A percentile compares a stretch with the other conserved stretches of the same genome.
phyloP scores from a whole-genome alignment of 2,888 invertebrate species.

The Harpalus rubripes region DNA sequence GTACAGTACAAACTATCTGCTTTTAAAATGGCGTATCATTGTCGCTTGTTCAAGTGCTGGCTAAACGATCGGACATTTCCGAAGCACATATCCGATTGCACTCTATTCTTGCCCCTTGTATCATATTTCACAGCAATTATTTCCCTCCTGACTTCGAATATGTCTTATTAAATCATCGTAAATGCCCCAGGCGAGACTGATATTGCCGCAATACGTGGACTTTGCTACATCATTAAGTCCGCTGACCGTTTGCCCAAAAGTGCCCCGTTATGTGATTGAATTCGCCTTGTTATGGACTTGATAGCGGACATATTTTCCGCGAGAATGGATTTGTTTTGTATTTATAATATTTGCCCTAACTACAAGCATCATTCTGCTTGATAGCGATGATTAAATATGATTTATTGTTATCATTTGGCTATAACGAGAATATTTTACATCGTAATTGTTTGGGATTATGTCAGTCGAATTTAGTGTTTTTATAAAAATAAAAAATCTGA shows the following conservation, averaged over 20 bases:
- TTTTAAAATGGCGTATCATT: constrained; percentile 22
- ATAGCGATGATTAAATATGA: constrained; percentile 8
- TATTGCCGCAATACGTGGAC: constrained; percentile 34
- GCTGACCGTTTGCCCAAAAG: constrained; percentile 15
- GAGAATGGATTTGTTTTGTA: constrained; percentile 4
- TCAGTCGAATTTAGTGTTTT: too few species aligned
- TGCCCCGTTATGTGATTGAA: constrained; percentile 27
- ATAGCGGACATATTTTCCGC: constrained; percentile 21
- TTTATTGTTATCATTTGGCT: background rate
- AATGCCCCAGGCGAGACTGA: constrained; percentile 23
- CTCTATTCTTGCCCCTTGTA: constrained; percentile 62
- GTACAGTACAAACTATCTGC: background rate
- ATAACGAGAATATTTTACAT: too few species aligned
- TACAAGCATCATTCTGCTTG: background rate
- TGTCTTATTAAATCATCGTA: constrained; percentile 67
- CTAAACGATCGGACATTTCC: constrained; percentile 70
- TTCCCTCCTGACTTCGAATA: constrained; percentile 68
- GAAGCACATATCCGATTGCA: constrained; percentile 70
- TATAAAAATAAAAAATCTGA: too few species aligned
- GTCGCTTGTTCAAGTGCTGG: constrained; percentile 38
- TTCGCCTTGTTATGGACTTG: constrained; percentile 15
- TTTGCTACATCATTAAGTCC: constrained; percentile 32
- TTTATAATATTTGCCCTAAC: constrained; percentile 18
- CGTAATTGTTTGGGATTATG: too few species aligned
- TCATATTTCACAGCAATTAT: constrained; percentile 70